Evolutionary conservation across 2,113 vertebrate species (phyloP), one percentile per base, ranked within the genome.

Genomic region (Chauna torquata): DNA sequence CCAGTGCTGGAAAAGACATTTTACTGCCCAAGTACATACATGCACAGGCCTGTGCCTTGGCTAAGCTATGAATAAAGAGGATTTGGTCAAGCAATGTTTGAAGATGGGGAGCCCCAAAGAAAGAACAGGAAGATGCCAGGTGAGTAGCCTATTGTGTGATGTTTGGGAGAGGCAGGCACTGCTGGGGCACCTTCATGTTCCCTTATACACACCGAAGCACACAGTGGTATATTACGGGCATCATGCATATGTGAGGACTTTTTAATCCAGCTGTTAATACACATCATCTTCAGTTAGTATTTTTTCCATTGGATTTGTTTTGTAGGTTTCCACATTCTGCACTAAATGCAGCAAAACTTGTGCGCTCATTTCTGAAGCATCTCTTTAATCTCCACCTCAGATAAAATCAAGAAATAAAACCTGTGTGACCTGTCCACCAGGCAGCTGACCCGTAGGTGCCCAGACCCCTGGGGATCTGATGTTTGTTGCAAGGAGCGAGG

Each of bases 361-460:
- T 0, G 0, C 9, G 34, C 4, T 50, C 7, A 44, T 59, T 91
- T 78, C 36, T 52, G 4, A 57, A 72, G 36, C 1, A 2, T 16
- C 22, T 87, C 25, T 18, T 15, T 65, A 18, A 58, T 49, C 5
- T n/a, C 8, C 61, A 58, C 38, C 30, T 85, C 65, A 82, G 36
- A 55, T n/a, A 30, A 50, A 80, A 87, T 23, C 16, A 80, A 50
- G 28, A 70, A 89, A 27, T 36, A 68, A 92, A 88, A 14, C 14
- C 30, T 18, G 9, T 9, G 30, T 20, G 30, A 10, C 22, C 27
- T 42, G 12, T 38, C 24, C 2, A 8, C 19, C 28, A 6, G 14
- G 55, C 20, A 77, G 49, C n/a, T 1, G 5, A 36, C n/a, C 47
- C 12, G 25, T n/a, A 55, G 42, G 40, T 27, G 55, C 30, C 44